Conservation (phyloP, 2,113 vertebrate species). For the Neolamprologus fasciatus region DNA sequence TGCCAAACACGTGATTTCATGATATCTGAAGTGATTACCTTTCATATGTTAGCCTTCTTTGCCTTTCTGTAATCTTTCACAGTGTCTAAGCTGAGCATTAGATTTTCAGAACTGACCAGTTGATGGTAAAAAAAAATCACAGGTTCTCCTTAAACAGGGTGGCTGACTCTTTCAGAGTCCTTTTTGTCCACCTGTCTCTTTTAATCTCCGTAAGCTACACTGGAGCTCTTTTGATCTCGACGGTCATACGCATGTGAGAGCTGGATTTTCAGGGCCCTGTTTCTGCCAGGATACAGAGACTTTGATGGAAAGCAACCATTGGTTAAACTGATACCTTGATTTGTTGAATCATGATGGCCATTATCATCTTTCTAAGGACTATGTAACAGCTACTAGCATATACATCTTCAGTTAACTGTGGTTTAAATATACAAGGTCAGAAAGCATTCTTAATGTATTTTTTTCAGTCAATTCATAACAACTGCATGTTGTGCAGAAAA, state of each 20-base stretch:
- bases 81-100: background rate
- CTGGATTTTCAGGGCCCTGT: background rate
- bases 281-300: background rate
- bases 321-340: background rate
- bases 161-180: background rate
- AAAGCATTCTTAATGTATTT: background rate
- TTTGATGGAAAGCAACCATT: slow-evolving; percentile 2
- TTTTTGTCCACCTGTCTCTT: slow-evolving; percentile 13
- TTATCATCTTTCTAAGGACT: background rate
- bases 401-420: background rate
- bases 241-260: background rate
- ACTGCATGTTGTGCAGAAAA: background rate
- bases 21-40: background rate
- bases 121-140: background rate
- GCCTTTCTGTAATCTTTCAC: background rate
- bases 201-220: slow-evolving; percentile 10
- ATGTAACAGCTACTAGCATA: background rate
- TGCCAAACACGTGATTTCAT: background rate
- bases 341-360: background rate
- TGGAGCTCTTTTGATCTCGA: slow-evolving; percentile 9
- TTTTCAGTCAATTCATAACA: background rate
- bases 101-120: background rate
- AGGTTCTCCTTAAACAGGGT: background rate
- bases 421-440: background rate
- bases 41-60: background rate